These are phyloP conservation scores for Leistus spinibarbis DNA, from an alignment of 2,888 invertebrate genomes.

Conservation along the genomic window DNA sequence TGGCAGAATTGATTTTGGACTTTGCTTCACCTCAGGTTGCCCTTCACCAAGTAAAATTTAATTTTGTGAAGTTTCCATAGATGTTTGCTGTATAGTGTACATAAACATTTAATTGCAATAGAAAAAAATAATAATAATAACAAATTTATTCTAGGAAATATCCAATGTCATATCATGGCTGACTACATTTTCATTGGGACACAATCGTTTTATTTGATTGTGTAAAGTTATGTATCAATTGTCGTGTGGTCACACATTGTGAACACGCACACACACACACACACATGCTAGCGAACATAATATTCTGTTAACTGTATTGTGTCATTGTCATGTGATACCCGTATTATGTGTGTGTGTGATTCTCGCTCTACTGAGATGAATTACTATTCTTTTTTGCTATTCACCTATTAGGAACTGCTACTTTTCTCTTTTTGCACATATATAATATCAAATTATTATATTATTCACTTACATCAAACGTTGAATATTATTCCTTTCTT, in stretches of 20 bases:
- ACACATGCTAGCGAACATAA: not conserved
- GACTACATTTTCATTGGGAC: conserved; percentile 26
- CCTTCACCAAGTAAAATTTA: not conserved
- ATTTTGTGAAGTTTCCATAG: not conserved
- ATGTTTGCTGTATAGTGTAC: not conserved
- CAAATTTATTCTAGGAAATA: conserved; percentile 22
- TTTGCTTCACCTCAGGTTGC: not conserved
- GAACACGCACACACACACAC: not conserved
- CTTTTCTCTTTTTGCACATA: not conserved
- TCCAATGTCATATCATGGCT: conserved; percentile 34
- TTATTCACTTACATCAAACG: too few relatives aligned
- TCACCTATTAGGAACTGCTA: not conserved
- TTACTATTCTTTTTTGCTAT: not conserved
- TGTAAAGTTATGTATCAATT: conserved; percentile 30
- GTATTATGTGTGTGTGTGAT: not conserved
- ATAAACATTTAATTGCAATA: not conserved
- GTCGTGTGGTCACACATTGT: conserved; percentile 24
- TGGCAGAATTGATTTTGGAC: not conserved
- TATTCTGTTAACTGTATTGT: not conserved
- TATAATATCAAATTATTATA: too few relatives aligned
- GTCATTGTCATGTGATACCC: not conserved
- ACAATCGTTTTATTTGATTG: conserved; percentile 26
- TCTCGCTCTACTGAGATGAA: not conserved
- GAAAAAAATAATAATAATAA: not conserved
- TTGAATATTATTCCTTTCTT: too few relatives aligned